These are phyloP conservation scores for Echinops telfairi DNA, from an alignment of 2,113 vertebrate species.

Conservation along the genomic window DNA sequence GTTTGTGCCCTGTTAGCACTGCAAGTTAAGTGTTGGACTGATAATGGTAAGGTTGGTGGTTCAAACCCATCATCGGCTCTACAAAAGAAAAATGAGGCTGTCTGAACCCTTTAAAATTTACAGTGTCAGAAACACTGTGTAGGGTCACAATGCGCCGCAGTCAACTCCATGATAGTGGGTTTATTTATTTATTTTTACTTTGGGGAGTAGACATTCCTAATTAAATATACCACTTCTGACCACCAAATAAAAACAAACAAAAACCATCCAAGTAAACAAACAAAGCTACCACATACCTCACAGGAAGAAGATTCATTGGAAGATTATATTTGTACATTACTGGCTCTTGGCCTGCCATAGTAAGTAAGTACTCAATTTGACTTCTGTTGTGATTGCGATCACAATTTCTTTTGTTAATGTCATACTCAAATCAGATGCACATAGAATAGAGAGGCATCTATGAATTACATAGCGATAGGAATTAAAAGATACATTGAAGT, in stretches of 20 bases:
- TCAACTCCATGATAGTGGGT: too few species aligned
- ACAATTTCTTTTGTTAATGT: not conserved
- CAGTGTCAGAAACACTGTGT: too few species aligned
- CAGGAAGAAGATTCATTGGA: not conserved
- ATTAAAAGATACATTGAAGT: not conserved
- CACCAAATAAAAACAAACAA: too few species aligned
- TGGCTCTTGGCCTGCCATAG: not conserved
- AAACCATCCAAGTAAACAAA: not conserved
- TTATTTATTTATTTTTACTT: too few species aligned
- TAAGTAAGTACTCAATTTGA: not conserved
- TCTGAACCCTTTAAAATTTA: too few species aligned
- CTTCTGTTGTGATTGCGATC: constrained; percentile 2
- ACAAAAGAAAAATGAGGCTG: too few species aligned
- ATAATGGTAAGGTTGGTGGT: too few species aligned
- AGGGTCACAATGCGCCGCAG: too few species aligned
- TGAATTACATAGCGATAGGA: not conserved
- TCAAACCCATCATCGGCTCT: too few species aligned
- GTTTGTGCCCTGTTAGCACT: not conserved
- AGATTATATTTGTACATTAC: not conserved
- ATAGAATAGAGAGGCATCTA: not conserved
- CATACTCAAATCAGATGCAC: not conserved
- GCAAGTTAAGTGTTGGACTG: too few species aligned
- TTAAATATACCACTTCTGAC: too few species aligned
- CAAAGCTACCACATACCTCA: not conserved
- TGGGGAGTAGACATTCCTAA: too few species aligned